Evolutionary conservation across 2,888 invertebrate species (phyloP).

Genomic region (Macrostomum cliftonense): DNA sequence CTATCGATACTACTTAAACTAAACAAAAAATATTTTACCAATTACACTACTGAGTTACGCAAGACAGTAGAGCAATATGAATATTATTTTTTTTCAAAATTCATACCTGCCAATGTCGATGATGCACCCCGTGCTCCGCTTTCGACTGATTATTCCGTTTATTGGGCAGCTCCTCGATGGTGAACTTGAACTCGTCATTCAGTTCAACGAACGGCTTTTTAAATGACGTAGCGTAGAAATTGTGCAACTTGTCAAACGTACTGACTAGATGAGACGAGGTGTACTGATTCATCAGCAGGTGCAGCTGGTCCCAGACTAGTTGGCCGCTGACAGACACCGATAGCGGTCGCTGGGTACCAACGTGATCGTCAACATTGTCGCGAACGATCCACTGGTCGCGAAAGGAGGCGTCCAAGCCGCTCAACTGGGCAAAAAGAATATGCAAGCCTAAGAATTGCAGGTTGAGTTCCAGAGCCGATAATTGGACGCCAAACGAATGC

Average conservation of each 20-base stretch:
- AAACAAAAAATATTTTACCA: too few relatives aligned
- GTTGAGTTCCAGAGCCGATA: slow-evolving; percentile 67
- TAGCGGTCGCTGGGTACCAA: slow-evolving; percentile 46
- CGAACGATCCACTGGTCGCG: slow-evolving; percentile 67
- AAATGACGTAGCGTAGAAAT: slow-evolving; percentile 93
- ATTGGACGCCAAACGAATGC: slow-evolving; percentile 49
- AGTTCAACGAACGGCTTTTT: slow-evolving; percentile 38
- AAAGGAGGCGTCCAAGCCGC: slow-evolving; percentile 57
- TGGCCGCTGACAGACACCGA: slow-evolving; percentile 77
- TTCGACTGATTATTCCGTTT: too few relatives aligned
- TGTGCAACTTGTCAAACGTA: slow-evolving; percentile 84
- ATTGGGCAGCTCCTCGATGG: too few relatives aligned
- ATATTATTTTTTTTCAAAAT: too few relatives aligned
- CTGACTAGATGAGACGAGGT: slow-evolving; percentile 88
- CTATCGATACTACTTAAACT: too few relatives aligned
- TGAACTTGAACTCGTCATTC: too few relatives aligned
- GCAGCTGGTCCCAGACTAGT: slow-evolving; percentile 77
- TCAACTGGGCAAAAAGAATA: slow-evolving; percentile 71
- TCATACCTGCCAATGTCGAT: too few relatives aligned
- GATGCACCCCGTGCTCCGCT: too few relatives aligned
- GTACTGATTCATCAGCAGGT: slow-evolving; percentile 84
- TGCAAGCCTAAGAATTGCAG: slow-evolving; percentile 97
- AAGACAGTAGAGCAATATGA: too few relatives aligned
- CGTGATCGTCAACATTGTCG: slow-evolving; percentile 33
- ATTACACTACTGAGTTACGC: too few relatives aligned